These are phyloP conservation scores for Calidris pugnax DNA, from an alignment of 2,113 vertebrate species.

Conservation along the genomic window DNA sequence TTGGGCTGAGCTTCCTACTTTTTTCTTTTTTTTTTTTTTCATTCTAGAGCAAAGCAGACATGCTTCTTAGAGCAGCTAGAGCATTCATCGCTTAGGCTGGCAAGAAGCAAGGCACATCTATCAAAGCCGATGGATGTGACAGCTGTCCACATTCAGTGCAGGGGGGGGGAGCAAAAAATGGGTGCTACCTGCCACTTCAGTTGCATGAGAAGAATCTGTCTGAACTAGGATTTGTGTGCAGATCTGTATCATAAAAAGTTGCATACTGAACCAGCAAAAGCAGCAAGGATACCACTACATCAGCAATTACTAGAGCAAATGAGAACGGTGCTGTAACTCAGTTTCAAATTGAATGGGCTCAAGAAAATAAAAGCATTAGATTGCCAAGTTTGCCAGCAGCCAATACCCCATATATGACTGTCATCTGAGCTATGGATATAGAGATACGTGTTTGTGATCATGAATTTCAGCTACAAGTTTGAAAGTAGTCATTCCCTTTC, in stretches of 20 bases:
- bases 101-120: background rate
- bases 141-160: background rate
- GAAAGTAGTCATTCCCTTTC: background rate
- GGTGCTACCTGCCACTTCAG: background rate
- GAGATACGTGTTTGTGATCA: background rate
- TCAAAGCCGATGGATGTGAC: background rate
- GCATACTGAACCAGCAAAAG: background rate
- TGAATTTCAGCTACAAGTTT: background rate
- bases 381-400: background rate
- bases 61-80: fast-evolving
- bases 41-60: background rate
- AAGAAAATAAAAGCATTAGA: background rate
- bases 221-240: background rate
- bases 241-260: background rate
- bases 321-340: background rate
- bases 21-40: fast-evolving
- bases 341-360: background rate
- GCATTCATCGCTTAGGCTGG: background rate
- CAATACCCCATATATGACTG: background rate
- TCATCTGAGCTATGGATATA: background rate
- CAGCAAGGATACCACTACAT: background rate
- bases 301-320: slow-evolving; percentile 17
- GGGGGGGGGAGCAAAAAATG: fast-evolving
- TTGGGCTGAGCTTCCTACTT: background rate
- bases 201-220: background rate